Base-by-base conservation (phyloP, 2,797 vertebrate species). In the Oryzias dopingdopingensis region DNA sequence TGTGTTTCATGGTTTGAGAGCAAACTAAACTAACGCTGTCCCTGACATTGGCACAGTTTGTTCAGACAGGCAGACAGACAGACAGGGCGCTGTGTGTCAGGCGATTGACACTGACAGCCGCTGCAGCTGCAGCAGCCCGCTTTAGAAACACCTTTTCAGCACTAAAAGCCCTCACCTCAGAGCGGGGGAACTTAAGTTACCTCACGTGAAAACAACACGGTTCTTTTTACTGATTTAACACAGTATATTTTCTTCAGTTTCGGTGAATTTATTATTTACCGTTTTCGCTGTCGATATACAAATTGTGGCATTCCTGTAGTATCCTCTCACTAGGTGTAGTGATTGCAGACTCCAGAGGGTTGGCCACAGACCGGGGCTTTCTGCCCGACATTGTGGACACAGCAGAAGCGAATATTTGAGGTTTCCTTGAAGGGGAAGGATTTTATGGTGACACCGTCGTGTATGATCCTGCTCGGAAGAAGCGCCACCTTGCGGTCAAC, bases 201-300 rank as follows among this genome's bases (percentile, higher is more conserved):
- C 59, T 50, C 70, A 68, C 41, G 41, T 2, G 20, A 22, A 48
- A 60, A 32, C 45, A 59, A 1, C 15, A 15, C 32, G n/a, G 8
- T 14, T 43, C 8, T 47, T 40, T 56, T 32, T 46, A 1, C 20
- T 8, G 51, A 24, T 60, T 49, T 5, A 42, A 16, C 13, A 40
- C 6, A 55, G 23, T 8, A 18, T 42, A 13, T 37, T n/a, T 14
- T 18, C n/a, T 45, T 24, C 32, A 0, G 13, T 14, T 56, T 12
- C 32, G 3, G 32, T 37, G 32, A 37, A 4, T 1, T 20, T 20
- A 6, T 72, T 50, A 52, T 83, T 91, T 93, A 93, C 92, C 92
- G 87, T 92, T 86, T 14, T 92, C 87, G 72, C 66, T 81, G 89
- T 93, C 91, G 50, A 91, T 80, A 60, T 93, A 93, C 49, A 93